Conservation (phyloP, 92 coral and sea anemone species). For the Meandrina meandrites region DNA sequence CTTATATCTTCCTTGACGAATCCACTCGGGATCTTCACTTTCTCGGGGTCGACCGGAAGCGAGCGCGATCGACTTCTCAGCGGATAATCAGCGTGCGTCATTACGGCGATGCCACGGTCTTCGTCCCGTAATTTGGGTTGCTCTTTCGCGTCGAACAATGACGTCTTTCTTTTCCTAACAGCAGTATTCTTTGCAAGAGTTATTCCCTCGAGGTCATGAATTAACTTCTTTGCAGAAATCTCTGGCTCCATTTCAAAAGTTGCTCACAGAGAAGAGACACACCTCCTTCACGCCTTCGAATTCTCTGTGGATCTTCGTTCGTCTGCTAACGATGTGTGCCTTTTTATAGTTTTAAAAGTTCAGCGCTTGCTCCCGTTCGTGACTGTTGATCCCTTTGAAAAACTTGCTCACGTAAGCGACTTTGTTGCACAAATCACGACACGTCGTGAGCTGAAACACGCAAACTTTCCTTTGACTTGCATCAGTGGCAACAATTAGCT, state of each 20-base stretch:
- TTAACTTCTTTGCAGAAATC: slow-evolving; percentile 23
- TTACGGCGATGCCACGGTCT: slow-evolving; percentile 69
- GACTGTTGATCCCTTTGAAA: background rate
- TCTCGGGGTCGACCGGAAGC: slow-evolving; percentile 60
- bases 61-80: slow-evolving; percentile 60
- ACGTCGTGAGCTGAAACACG: background rate
- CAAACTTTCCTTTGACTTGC: slow-evolving; percentile 28
- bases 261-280: slow-evolving; percentile 3
- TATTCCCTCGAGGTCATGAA: slow-evolving; percentile 45
- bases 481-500: background rate
- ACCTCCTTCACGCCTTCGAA: slow-evolving; percentile 45
- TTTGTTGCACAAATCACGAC: slow-evolving; percentile 1
- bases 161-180: slow-evolving; percentile 48
- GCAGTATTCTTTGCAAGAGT: slow-evolving; percentile 52
- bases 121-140: slow-evolving; percentile 46
- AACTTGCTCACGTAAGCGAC: slow-evolving; percentile 16
- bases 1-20: slow-evolving; percentile 57
- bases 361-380: slow-evolving; percentile 18
- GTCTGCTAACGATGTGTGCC: background rate
- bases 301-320: background rate
- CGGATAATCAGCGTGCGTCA: slow-evolving; percentile 93
- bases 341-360: background rate
- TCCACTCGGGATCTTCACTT: slow-evolving; percentile 17
- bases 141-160: slow-evolving; percentile 66
- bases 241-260: slow-evolving; percentile 26